A percentile compares a stretch with the other conserved stretches of the same genome.
These are phyloP conservation scores for Oxycera nigricornis DNA, from an alignment of 2,888 invertebrate species.

Conservation along the genomic window DNA sequence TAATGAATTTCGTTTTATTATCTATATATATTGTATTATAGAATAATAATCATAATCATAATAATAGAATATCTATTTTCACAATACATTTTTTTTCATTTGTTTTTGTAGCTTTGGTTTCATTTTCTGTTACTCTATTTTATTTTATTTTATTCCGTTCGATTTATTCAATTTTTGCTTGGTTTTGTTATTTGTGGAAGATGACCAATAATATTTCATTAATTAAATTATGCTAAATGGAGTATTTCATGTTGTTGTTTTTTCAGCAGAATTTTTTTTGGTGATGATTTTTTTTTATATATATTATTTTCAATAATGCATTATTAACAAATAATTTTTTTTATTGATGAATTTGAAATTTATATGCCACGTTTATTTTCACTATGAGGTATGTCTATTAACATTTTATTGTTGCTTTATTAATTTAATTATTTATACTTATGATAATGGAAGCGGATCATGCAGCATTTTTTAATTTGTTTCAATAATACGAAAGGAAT, in stretches of 20 bases:
- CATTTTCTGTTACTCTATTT: too few species aligned
- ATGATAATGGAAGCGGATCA: conserved; percentile 39
- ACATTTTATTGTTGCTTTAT: conserved; percentile 25
- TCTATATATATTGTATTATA: not conserved
- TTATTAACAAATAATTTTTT: conserved; percentile 1
- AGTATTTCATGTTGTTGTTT: too few species aligned
- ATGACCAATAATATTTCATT: too few species aligned
- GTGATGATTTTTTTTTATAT: not conserved
- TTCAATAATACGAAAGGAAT: not conserved
- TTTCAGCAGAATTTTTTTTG: too few species aligned
- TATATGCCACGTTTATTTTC: not conserved
- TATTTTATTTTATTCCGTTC: too few species aligned
- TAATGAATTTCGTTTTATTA: conserved; percentile 22
- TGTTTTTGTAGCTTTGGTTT: not conserved
- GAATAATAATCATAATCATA: conserved; percentile 7
- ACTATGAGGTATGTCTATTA: conserved; percentile 38
- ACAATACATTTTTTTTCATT: not conserved
- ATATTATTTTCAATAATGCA: conserved; percentile 8
- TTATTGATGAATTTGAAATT: not conserved
- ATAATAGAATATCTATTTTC: conserved; percentile 11
- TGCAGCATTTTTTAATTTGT: conserved; percentile 21
- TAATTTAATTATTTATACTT: not conserved
- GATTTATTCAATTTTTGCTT: conserved; percentile 8
- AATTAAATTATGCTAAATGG: conserved; percentile 23
- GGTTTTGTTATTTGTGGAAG: conserved; percentile 24